Evolutionary conservation across 2,888 invertebrate species (phyloP).

Genomic region (Drosophila multiciliata): DNA sequence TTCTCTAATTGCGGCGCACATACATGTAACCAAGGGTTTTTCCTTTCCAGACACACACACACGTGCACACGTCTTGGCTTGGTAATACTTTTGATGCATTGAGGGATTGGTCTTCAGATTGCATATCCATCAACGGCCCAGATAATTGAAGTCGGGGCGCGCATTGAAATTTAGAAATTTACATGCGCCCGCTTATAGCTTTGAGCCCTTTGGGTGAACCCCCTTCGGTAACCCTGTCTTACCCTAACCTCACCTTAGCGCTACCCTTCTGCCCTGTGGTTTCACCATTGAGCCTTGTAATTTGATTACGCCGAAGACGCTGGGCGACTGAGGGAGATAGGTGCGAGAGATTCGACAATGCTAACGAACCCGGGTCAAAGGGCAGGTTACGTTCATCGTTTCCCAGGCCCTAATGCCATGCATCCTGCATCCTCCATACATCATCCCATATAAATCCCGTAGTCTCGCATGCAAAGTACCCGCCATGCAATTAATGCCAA

Average conservation of each 20-base stretch:
- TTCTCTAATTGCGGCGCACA: constrained; percentile 77
- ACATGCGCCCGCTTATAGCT: constrained; percentile 49
- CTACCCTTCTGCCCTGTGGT: constrained; percentile 60
- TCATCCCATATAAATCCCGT: constrained; percentile 12
- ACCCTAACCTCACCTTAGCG: constrained; percentile 15
- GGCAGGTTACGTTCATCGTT: constrained; percentile 44
- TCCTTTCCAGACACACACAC: constrained; percentile 40
- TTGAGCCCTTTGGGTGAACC: constrained; percentile 2
- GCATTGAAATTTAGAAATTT: constrained; percentile 54
- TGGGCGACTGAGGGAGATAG: constrained; percentile 46
- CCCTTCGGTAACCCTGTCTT: constrained; percentile 31
- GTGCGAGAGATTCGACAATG: constrained; percentile 24
- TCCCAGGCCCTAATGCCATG: constrained; percentile 45
- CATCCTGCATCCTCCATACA: constrained; percentile 18
- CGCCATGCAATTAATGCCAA: constrained; percentile 53
- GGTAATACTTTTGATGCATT: constrained; percentile 55
- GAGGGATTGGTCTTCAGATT: constrained; percentile 65
- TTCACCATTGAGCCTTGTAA: constrained; percentile 64
- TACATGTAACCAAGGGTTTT: constrained; percentile 52
- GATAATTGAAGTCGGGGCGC: constrained; percentile 69
- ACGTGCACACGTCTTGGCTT: constrained; percentile 38
- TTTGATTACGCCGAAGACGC: constrained; percentile 69
- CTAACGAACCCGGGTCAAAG: constrained; percentile 32
- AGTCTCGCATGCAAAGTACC: constrained; percentile 51
- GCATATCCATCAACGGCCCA: constrained; percentile 72